Base-by-base conservation (phyloP, 2,113 vertebrate genomes). In the Hippocampus comes region DNA sequence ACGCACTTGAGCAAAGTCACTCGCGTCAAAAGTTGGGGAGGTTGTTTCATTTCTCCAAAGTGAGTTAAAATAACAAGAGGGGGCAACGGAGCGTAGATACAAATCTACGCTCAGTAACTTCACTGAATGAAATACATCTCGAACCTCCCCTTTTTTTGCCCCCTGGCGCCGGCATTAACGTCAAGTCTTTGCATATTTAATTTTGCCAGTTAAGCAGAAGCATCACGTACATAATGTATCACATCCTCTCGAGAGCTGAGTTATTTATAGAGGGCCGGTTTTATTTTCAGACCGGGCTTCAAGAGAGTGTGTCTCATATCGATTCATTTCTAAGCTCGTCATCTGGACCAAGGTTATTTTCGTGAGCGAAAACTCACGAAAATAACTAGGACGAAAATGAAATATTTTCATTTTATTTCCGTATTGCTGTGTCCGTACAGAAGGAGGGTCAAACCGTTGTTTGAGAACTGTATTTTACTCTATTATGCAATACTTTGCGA, bases 191-290 rank as follows among this genome's bases (percentile, higher is more conserved):
- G 48, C 68, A 63, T 64, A 11, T 43, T 72, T 67, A 34, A 60
- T 73, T 80, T 79, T 82, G 68, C 71, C 75, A 75, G 78, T 78
- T 69, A 81, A 75, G 81, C 70, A 64, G 74, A 59, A 25, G 53
- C 78, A 76, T 71, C 73, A 82, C 41, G 82, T 90, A 83, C 84
- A 88, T 89, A 87, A 89, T 88, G 83, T 80, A 88, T 88, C 80
- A 81, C 75, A 46, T 82, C 82, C 72, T 83, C 80, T 63, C 82
- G 72, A 75, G 76, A 76, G 74, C 78, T 46, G 55, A 46, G 78
- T 84, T 91, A 89, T 91, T 90, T 89, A 82, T 89, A 89, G 87
- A 80, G 67, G 63, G 61, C 70, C 75, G 71, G 71, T 78, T 88
- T 87, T 90, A 87, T 88, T 88, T 90, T 82, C 77, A 89, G 87